phyloP scores from a whole-genome alignment of 2,113 vertebrate species.

The Sus scrofa region DNA sequence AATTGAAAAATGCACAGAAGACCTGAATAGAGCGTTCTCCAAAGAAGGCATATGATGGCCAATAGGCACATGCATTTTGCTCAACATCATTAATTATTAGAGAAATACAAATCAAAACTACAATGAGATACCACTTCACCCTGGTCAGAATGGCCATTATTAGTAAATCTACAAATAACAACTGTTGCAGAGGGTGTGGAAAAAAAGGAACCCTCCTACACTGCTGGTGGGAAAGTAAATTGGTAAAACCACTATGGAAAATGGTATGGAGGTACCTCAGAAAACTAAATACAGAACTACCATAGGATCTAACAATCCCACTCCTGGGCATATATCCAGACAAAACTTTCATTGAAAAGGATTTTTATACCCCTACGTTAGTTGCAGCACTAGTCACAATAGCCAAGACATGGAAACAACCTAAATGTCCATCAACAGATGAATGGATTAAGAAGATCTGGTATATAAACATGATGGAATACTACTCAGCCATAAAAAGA shows the following conservation, averaged over 20 bases:
- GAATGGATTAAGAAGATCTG: neutral
- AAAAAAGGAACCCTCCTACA: neutral
- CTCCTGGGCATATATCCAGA: neutral
- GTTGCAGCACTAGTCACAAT: neutral
- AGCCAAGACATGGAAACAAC: neutral
- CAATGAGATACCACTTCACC: neutral
- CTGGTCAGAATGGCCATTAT: neutral
- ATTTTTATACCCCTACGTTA: neutral
- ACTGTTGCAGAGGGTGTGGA: neutral
- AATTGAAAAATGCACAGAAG: neutral
- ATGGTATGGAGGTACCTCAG: neutral
- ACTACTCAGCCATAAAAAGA: neutral
- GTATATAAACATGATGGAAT: neutral
- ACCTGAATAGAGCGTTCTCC: neutral
- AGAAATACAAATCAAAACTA: neutral
- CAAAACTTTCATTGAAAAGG: neutral
- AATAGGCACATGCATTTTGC: neutral
- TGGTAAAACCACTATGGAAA: neutral
- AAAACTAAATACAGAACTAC: neutral
- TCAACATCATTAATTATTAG: neutral
- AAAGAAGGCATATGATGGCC: neutral
- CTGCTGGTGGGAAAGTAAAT: neutral
- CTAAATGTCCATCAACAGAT: neutral
- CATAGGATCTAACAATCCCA: neutral
- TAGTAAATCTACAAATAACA: neutral